Base-by-base conservation (phyloP, 2,113 vertebrate genomes). In the Oncorhynchus nerka region DNA sequence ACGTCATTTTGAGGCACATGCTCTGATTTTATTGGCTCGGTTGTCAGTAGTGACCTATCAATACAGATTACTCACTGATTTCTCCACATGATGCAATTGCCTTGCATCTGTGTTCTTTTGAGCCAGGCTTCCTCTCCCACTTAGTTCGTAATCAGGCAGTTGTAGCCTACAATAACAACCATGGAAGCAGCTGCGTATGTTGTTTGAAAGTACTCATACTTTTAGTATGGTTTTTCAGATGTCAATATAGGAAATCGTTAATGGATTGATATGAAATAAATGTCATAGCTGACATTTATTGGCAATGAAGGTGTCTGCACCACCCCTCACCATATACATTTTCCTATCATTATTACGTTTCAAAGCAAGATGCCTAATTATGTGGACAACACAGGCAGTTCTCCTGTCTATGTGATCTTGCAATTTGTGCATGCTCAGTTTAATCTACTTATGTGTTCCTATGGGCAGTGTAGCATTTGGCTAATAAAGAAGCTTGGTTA, bases 21-120 rank as follows among this genome's bases (percentile, higher is more conserved):
- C 7, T 22, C 34, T 64, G 72, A 32, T 68, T 55, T 68, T 68
- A 66, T 68, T 68, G 73, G 65, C 73, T 30, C 3, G 13, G 59
- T 15, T 15, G 24, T 32, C 48, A 45, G 51, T 30, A 4, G 49
- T 12, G 22, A n/a, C 19, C 20, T 61, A n/a, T 64, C 70, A 57
- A 6, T 30, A 20, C 59, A 61, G 20, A 45, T 73, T 62, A 73
- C 45, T 28, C 24, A 15, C 24, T 67, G 62, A 30, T 67, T 67
- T 67, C 59, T 61, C 20, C 19, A 61, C 59, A 39, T 39, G 39
- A 67, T 39, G 55, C 22, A 39, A 32, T 51, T 22, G 51, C 24
- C 26, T 13, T 71, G 49, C 24, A 45, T 55, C 1, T 55, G 70
- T 57, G 48, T 5, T 26, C 70, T 22, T 9, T 11, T 68, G 66